These are phyloP conservation scores for Pangasius mekongensis DNA, from an alignment of 2,797 vertebrate genomes.

Conservation along the genomic window DNA sequence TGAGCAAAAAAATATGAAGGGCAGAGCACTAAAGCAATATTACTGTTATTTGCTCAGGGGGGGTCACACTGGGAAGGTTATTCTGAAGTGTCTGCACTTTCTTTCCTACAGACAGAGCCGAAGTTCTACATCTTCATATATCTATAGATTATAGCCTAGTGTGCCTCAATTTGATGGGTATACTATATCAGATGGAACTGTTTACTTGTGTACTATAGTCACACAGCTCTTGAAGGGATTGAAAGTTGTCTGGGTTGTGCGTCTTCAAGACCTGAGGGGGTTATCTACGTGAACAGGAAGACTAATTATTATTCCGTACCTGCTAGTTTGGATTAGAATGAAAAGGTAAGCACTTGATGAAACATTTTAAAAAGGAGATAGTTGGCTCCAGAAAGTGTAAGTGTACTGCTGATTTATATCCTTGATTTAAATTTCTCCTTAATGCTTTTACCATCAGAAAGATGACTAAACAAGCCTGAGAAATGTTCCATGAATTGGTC, in stretches of 20 bases:
- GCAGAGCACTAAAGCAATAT: neutral
- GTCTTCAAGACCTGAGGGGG: neutral
- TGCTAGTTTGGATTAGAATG: neutral
- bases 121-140: neutral
- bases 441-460: neutral
- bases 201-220: constrained; percentile 1
- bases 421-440: neutral
- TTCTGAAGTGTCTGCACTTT: constrained; percentile 1
- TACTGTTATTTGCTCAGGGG: neutral
- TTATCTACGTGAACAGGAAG: constrained; percentile 5
- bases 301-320: constrained; percentile 2
- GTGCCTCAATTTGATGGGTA: neutral
- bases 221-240: neutral
- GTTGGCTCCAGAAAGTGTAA: neutral
- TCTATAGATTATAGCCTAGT: neutral
- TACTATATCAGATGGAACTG: neutral
- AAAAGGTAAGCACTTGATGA: neutral
- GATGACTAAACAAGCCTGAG: neutral
- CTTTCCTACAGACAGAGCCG: neutral
- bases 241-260: neutral
- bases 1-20: neutral
- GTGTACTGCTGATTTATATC: neutral
- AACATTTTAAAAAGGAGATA: neutral
- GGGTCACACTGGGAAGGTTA: neutral
- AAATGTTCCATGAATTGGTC: neutral